Evolutionary conservation across 2,113 vertebrate genomes (phyloP).

Genomic region (Oreotrochilus melanogaster): DNA sequence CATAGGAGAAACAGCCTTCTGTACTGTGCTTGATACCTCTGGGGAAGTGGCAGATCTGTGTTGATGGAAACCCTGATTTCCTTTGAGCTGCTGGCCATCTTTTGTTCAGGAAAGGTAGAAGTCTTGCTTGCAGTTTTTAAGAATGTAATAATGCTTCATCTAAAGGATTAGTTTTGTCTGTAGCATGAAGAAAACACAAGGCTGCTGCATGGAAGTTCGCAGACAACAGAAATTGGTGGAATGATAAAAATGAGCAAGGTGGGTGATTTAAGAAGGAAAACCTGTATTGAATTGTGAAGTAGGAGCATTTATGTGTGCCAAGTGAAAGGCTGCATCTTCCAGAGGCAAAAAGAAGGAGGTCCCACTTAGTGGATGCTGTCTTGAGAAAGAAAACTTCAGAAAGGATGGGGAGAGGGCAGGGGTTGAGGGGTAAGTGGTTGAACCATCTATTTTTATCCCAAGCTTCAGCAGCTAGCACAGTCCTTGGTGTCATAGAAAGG

Average conservation of each 20-base stretch:
- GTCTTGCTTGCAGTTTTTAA: background rate
- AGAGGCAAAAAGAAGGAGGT: background rate
- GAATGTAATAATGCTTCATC: background rate
- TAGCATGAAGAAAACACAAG: background rate
- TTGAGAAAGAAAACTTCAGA: background rate
- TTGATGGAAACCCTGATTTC: background rate
- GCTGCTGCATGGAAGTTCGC: background rate
- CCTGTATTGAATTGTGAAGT: background rate
- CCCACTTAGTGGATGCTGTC: background rate
- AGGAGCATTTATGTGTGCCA: background rate
- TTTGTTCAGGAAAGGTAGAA: background rate
- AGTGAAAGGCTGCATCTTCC: background rate
- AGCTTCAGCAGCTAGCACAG: background rate
- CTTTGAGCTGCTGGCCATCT: background rate
- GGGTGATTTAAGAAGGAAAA: background rate
- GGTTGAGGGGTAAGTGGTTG: background rate
- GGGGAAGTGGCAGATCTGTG: background rate
- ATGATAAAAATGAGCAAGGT: background rate
- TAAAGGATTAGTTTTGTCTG: background rate
- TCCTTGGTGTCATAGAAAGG: background rate
- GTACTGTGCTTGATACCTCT: background rate
- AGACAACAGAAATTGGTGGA: background rate
- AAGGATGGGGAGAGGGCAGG: background rate
- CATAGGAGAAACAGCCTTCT: background rate
- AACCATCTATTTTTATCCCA: background rate